Conservation (phyloP, 2,888 invertebrate species). For the Alviniconcha strummeri region DNA sequence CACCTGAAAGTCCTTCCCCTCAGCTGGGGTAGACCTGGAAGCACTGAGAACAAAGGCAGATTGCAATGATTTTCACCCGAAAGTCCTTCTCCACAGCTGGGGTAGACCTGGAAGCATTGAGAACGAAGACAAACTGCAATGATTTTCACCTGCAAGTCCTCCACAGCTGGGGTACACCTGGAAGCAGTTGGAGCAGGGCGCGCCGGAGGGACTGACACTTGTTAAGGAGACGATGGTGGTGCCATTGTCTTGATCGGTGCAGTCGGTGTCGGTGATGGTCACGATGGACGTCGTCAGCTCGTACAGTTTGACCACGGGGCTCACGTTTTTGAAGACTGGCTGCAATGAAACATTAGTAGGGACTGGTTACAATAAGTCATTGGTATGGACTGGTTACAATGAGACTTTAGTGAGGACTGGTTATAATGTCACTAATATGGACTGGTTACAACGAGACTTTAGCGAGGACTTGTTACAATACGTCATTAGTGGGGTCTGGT, state of each 20-base stretch:
- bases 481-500: no score
- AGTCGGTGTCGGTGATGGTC: neutral
- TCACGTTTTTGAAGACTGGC: no score
- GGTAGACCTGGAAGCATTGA: no score
- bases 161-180: slow-evolving; percentile 7
- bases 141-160: neutral
- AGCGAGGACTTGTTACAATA: no score
- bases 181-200: neutral
- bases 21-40: slow-evolving; percentile 15
- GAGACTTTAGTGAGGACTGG: no score
- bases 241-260: neutral
- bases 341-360: no score
- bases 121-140: no score
- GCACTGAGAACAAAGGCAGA: neutral
- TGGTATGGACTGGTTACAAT: no score
- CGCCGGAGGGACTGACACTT: neutral
- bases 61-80: no score
- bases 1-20: neutral
- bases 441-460: no score
- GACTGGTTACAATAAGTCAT: neutral
- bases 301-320: neutral
- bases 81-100: no score
- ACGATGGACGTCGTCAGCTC: neutral
- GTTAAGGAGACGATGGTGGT: neutral
- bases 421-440: no score